Evolutionary conservation across 2,888 invertebrate species (phyloP), one percentile per base, ranked within the genome.

Genomic region (Crepidodera aurea): DNA sequence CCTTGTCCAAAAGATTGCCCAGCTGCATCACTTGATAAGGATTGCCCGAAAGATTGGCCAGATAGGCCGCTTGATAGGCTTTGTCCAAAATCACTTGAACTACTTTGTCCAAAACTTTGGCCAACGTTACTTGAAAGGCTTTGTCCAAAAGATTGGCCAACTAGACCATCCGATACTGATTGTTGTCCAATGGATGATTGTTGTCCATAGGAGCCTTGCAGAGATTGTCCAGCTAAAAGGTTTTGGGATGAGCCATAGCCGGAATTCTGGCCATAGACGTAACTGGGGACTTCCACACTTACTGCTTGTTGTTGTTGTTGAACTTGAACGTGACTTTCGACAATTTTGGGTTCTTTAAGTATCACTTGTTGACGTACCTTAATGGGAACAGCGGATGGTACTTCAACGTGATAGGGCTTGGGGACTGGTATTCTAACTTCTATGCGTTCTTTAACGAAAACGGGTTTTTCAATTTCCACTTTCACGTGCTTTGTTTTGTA

Each of bases 401-500:
- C 71, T 25, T 69, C 71, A 1, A 73, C 73, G 8, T 70, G 65
- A 37, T 66, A 66, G 8, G 75, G 72, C 53, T 71, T 66, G 32
- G 72, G 69, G 54, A 71, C 72, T 46, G 67, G 69, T 25, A 74
- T 72, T 51, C 67, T 68, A 22, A 75, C 70, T 58, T 71, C 68
- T 7, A 73, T 71, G 12, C 70, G 71, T 34, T 71, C 72, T 37
- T 71, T 72, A 2, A 77, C 73, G 60, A 70, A 70, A 18, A 76
- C 72, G 5, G 73, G 71, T 40, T 69, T 75, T 29, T 73, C 73
- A 12, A 77, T 73, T 51, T 74, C 68, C 46, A 70, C 68, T 39
- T 64, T 66, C 3, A 75, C 69, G 16, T 64, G 54, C 44, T 68
- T 73, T 50, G 69, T 71, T 25, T 72, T 69, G 37, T 70, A 69